Evolutionary conservation across 1,140 invertebrate genomes (phyloP).

Genomic region (Contarinia nasturtii): DNA sequence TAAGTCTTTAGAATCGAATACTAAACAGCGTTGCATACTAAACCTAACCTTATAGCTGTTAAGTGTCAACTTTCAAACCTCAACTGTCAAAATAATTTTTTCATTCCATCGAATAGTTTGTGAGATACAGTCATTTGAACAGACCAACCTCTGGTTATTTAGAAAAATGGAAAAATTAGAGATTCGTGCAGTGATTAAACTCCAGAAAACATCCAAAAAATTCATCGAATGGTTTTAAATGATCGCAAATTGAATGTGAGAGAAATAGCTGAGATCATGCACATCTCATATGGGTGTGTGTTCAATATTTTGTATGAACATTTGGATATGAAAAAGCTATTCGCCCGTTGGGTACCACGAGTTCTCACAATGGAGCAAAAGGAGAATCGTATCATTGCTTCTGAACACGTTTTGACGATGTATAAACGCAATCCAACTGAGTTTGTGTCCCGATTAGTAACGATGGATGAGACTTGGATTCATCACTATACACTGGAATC

Average conservation of each 20-base stretch:
- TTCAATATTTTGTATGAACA: no score
- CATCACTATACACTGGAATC: constrained; percentile 4
- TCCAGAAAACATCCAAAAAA: background rate
- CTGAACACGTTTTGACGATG: background rate
- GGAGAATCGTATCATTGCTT: background rate
- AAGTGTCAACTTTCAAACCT: no score
- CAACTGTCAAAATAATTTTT: no score
- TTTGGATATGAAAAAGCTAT: background rate
- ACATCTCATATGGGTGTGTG: no score
- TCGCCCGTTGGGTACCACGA: background rate
- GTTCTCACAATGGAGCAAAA: background rate
- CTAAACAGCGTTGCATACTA: no score
- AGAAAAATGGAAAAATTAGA: background rate
- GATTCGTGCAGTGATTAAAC: background rate
- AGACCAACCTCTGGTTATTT: background rate
- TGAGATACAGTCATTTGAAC: no score
- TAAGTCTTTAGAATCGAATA: no score
- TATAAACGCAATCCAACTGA: background rate
- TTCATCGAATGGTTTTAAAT: background rate
- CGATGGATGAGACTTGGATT: constrained; percentile 1
- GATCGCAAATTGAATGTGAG: background rate
- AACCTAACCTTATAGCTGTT: no score
- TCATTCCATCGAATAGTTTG: no score
- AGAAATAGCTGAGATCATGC: background rate
- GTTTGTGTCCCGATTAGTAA: background rate